phyloP scores from a whole-genome alignment of 1,140 invertebrate genomes.

The Coenobita brevimanus region DNA sequence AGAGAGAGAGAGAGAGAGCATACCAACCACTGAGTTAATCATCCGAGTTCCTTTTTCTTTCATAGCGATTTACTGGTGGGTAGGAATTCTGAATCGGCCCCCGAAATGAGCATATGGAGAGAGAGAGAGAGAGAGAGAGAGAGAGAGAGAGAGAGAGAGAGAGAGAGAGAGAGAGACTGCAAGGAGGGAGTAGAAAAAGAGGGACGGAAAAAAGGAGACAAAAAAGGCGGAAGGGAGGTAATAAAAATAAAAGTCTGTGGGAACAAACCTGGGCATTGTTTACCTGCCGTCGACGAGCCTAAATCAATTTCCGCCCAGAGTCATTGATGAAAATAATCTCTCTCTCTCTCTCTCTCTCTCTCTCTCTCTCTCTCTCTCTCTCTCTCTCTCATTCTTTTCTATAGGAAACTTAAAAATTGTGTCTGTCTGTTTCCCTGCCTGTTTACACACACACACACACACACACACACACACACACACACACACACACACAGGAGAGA shows the following conservation, averaged over 20 bases:
- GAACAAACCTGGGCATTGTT: too few relatives aligned
- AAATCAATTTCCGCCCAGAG: too few relatives aligned
- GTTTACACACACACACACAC: too few relatives aligned
- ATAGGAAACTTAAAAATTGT: too few relatives aligned
- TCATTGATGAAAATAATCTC: too few relatives aligned
- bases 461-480: too few relatives aligned
- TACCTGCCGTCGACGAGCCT: too few relatives aligned
- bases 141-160: background rate
- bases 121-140: background rate
- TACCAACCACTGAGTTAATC: constrained; percentile 57
- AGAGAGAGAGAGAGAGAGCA: background rate
- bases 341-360: too few relatives aligned
- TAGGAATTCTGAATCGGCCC: background rate
- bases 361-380: too few relatives aligned
- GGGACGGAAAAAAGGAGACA: background rate
- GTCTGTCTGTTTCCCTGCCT: too few relatives aligned
- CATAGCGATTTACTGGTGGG: constrained; percentile 21
- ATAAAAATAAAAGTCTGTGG: background rate
- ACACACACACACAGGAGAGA: too few relatives aligned
- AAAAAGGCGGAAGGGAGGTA: background rate
- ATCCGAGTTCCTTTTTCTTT: constrained; percentile 33
- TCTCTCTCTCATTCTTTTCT: too few relatives aligned
- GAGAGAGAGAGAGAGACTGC: background rate
- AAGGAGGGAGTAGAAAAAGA: background rate
- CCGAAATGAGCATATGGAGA: constrained; percentile 46